Percentiles rank a stretch among this genome's conserved stretches.
Evolutionary conservation across 2,797 vertebrate species (phyloP).

Genomic region (Vireo griseus): DNA sequence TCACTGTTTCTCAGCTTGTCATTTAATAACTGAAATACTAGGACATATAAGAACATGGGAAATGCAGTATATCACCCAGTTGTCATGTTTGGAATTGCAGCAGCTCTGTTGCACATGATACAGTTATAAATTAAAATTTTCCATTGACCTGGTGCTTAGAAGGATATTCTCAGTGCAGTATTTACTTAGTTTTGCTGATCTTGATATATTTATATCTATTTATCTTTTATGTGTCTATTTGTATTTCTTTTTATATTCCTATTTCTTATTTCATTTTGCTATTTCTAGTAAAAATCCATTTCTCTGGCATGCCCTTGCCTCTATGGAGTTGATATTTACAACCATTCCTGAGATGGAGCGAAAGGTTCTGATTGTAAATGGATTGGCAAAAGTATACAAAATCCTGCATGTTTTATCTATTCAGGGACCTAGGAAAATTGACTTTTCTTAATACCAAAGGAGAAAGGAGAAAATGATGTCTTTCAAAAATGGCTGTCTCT

Average conservation of each 20-base stretch:
- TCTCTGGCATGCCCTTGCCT: neutral
- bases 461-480: neutral
- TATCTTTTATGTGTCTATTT: neutral
- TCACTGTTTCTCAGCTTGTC: constrained; percentile 37
- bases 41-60: constrained; percentile 26
- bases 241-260: neutral
- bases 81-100: constrained; percentile 41
- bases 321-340: neutral
- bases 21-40: constrained; percentile 36
- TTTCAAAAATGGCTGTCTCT: neutral
- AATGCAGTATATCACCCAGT: constrained; percentile 32
- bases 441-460: neutral
- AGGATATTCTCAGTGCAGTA: neutral
- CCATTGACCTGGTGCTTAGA: constrained; percentile 9
- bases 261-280: neutral
- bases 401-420: neutral
- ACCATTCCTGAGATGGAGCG: neutral
- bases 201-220: neutral
- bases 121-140: constrained; percentile 55
- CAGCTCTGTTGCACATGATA: constrained; percentile 18
- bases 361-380: neutral
- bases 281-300: neutral
- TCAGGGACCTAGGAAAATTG: neutral
- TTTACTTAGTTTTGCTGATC: constrained; percentile 23
- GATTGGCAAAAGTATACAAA: neutral